A percentile compares a stretch with the other conserved stretches of the same genome.
These are phyloP conservation scores for Cataglyphis hispanica DNA, from an alignment of 1,140 invertebrate species.

Conservation along the genomic window DNA sequence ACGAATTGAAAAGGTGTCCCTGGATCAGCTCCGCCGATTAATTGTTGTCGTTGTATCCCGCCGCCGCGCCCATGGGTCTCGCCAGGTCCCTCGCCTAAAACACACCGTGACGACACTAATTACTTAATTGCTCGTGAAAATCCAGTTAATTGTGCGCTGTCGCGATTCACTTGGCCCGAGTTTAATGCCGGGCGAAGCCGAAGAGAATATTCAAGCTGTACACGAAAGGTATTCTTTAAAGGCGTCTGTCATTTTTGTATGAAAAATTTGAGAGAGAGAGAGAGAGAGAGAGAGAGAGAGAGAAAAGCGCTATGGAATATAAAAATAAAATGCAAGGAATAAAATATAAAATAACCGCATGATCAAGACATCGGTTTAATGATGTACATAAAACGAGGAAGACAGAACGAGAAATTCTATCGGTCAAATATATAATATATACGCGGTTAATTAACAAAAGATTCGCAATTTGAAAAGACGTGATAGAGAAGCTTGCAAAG, in stretches of 20 bases:
- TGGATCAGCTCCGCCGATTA: slow-evolving; percentile 42
- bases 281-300: no score
- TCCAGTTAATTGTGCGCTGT: slow-evolving; percentile 21
- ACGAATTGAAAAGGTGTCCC: slow-evolving; percentile 33
- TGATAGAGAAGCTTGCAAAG: no score
- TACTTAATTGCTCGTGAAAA: slow-evolving; percentile 45
- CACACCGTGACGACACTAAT: slow-evolving; percentile 46
- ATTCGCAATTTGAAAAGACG: not conserved
- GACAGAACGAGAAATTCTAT: not conserved
- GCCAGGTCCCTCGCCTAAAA: slow-evolving; percentile 70
- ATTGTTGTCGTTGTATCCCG: slow-evolving; percentile 73
- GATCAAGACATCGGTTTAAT: not conserved
- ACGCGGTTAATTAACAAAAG: not conserved
- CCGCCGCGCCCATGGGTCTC: slow-evolving; percentile 55
- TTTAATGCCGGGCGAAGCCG: not conserved
- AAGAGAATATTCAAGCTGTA: slow-evolving; percentile 1
- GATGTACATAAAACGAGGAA: not conserved
- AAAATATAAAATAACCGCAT: not conserved
- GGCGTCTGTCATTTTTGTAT: not conserved
- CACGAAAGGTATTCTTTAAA: not conserved
- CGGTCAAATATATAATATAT: no score
- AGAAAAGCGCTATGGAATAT: not conserved
- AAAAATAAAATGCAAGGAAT: not conserved
- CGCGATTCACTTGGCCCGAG: not conserved
- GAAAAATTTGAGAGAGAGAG: no score